Conservation (phyloP, 2,113 vertebrate species). For the Pelmatolapia mariae region DNA sequence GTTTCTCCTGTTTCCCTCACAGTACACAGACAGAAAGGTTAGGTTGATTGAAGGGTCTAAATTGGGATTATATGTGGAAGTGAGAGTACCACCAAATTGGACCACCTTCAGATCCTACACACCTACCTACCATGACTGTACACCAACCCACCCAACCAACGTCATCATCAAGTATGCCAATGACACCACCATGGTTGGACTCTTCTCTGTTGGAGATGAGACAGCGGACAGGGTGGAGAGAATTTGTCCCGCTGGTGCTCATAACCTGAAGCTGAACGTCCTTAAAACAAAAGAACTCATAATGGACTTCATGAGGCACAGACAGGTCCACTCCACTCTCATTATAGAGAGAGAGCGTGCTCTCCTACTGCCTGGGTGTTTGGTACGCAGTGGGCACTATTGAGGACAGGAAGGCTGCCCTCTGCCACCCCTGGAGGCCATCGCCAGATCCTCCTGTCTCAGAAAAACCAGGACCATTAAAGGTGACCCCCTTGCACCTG, state of each 20-base stretch:
- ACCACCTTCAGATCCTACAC: not conserved
- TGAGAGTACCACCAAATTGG: not conserved
- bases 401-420: not conserved
- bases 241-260: not conserved
- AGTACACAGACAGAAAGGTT: not conserved
- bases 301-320: not conserved
- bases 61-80: not conserved
- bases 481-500: not conserved
- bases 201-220: not conserved
- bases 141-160: not conserved
- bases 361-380: not conserved
- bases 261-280: accelerated
- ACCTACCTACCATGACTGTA: too few relatives aligned
- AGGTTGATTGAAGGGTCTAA: not conserved
- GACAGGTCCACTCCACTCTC: not conserved
- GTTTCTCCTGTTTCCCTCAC: not conserved
- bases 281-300: not conserved
- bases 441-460: not conserved
- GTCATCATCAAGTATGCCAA: not conserved
- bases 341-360: not conserved
- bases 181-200: not conserved
- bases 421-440: not conserved
- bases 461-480: not conserved
- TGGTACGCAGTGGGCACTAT: not conserved
- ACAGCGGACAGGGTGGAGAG: not conserved